A percentile compares a stretch with the other conserved stretches of the same genome.
Conservation (phyloP, 2,113 vertebrate genomes). For the Chunga burmeisteri region DNA sequence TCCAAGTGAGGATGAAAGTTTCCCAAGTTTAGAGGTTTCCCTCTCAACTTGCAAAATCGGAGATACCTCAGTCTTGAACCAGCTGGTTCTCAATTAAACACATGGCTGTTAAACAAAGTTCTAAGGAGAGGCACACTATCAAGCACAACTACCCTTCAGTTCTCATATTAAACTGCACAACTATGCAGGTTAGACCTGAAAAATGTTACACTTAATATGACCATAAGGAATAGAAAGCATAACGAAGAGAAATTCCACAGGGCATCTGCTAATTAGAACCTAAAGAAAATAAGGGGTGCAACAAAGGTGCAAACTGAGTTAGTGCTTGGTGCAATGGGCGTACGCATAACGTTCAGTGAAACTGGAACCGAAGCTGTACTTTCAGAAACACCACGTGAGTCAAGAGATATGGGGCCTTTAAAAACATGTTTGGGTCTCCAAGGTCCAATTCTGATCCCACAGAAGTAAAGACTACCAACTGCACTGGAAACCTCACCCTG, state of each 20-base stretch:
- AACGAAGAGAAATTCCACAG: neutral
- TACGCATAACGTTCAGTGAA: neutral
- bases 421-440: neutral
- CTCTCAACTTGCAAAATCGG: neutral
- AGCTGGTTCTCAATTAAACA: neutral
- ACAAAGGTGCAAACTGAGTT: neutral
- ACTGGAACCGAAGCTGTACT: neutral
- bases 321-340: neutral
- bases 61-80: neutral
- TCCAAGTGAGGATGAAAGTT: neutral
- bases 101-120: neutral
- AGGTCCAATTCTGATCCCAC: neutral
- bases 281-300: neutral
- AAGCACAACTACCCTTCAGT: neutral
- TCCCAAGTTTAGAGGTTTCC: neutral
- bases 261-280: neutral
- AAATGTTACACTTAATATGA: neutral
- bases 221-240: neutral
- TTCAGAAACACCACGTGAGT: neutral
- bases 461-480: neutral
- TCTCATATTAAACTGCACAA: neutral
- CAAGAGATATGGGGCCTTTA: neutral
- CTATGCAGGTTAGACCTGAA: neutral
- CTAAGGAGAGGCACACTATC: neutral
- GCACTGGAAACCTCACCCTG: neutral